Conservation (phyloP, 2,888 invertebrate species). For the Zhuqinia jingwanae region DNA sequence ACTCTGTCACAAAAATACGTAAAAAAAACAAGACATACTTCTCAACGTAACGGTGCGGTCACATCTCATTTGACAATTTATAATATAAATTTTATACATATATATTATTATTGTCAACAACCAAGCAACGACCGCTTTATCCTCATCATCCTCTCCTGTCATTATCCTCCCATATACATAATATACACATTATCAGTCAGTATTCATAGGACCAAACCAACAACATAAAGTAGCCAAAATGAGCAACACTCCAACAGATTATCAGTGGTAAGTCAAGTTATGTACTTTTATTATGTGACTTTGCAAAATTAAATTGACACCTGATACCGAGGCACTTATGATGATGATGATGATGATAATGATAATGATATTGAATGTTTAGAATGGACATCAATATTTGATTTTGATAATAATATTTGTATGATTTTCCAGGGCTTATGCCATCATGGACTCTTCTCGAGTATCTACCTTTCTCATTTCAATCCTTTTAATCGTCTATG, state of each 20-base stretch:
- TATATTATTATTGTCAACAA: not conserved
- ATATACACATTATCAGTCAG: slow-evolving; percentile 55
- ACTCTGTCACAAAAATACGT: too few relatives aligned
- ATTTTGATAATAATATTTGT: too few relatives aligned
- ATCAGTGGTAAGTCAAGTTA: slow-evolving; percentile 82
- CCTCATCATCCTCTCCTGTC: too few relatives aligned
- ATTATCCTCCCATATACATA: too few relatives aligned
- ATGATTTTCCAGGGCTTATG: slow-evolving; percentile 88
- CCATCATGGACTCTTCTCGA: slow-evolving; percentile 98
- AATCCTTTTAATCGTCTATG: slow-evolving; percentile 97
- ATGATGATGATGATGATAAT: too few relatives aligned
- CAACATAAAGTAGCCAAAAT: slow-evolving; percentile 80
- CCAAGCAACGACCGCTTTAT: not conserved
- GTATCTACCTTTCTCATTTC: slow-evolving; percentile 98
- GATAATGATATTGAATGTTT: slow-evolving; percentile 20
- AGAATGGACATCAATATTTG: too few relatives aligned
- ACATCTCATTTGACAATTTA: slow-evolving; percentile 1
- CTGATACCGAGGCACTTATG: too few relatives aligned
- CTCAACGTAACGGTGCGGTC: too few relatives aligned
- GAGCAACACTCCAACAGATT: slow-evolving; percentile 82
- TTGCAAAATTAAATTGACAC: not conserved
- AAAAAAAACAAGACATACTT: too few relatives aligned
- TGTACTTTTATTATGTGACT: slow-evolving; percentile 16
- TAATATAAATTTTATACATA: too few relatives aligned
- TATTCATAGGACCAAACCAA: slow-evolving; percentile 79